Evolutionary conservation across 1,140 invertebrate species (phyloP).

Genomic region (honey bee (Apis mellifera)): DNA sequence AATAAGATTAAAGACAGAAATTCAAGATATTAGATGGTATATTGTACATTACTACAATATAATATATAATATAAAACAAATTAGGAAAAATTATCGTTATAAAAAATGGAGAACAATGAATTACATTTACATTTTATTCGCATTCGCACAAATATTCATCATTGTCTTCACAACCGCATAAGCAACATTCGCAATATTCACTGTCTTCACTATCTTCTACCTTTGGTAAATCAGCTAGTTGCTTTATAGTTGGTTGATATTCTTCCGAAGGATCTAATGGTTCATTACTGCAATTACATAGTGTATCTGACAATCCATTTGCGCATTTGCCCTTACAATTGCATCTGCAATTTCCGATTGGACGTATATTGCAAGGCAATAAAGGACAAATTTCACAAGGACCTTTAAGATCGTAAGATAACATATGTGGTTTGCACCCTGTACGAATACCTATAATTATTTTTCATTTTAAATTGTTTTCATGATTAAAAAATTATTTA

Average conservation of each 20-base stretch:
- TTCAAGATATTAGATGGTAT: no score
- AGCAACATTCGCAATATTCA: conserved; percentile 68
- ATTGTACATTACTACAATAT: no score
- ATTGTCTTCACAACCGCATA: conserved; percentile 53
- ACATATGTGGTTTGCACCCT: neutral
- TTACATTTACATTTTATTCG: neutral
- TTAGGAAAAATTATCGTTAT: no score
- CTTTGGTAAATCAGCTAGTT: neutral
- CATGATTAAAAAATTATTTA: neutral
- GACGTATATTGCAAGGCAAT: neutral
- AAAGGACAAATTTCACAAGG: conserved; percentile 38
- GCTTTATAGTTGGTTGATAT: neutral
- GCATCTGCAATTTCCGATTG: conserved; percentile 40
- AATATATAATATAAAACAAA: no score
- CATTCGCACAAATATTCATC: conserved; percentile 22
- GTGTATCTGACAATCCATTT: neutral
- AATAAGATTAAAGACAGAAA: no score
- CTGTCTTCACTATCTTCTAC: conserved; percentile 54
- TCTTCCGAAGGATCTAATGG: neutral
- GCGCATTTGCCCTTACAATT: conserved; percentile 52
- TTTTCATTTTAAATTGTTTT: neutral
- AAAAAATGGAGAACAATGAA: neutral
- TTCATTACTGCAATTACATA: conserved; percentile 28
- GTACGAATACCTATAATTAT: conserved; percentile 8
- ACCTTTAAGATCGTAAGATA: neutral